Evolutionary conservation across 2,888 invertebrate species (phyloP), one percentile per base, ranked within the genome.

Genomic region (Trachelus troglodyta): DNA sequence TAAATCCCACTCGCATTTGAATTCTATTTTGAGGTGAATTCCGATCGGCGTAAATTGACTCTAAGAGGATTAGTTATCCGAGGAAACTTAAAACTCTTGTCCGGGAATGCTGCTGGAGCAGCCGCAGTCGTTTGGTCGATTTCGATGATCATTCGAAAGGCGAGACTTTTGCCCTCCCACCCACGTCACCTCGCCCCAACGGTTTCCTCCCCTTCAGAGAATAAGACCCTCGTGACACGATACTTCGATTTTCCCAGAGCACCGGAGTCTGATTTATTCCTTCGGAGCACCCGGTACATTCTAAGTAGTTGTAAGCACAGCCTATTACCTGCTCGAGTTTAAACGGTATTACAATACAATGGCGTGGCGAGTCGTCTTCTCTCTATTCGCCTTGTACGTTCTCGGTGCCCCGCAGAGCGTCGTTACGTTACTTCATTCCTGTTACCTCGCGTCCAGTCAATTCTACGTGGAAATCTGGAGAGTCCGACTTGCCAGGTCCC

Each of bases 301-400:
- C 84, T 85, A 88, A 87, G 86, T 87, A 86, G 88, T 86, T 87
- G 89, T 87, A 88, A 89, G 87, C 86, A 87, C 85, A 84, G 83
- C 86, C 87, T 85, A 89, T 89, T 89, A 89, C 87, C 84, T 79
- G 82, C 79, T 79, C 83, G 81, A 83, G 84, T 85, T 88, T 84
- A 84, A 87, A 87, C 86, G 81, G 84, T 88, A 88, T 89, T 89
- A 88, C 87, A 89, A 89, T 89, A 89, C 89, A 89, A 89, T 89
- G 84, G 88, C 80, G 81, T 80, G 81, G 73, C 74, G 68, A 75
- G 77, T 76, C 78, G 76, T 77, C 77, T 77, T 80, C 79, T 76
- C 74, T 69, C 76, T 80, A 69, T 33, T 40, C 75, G 77, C 80
- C 81, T 82, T 75, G 81, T 34, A 71, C 35, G 35, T 35, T 35